Conservation (phyloP, 1,140 invertebrate genomes). For the Lucilia sericata region DNA sequence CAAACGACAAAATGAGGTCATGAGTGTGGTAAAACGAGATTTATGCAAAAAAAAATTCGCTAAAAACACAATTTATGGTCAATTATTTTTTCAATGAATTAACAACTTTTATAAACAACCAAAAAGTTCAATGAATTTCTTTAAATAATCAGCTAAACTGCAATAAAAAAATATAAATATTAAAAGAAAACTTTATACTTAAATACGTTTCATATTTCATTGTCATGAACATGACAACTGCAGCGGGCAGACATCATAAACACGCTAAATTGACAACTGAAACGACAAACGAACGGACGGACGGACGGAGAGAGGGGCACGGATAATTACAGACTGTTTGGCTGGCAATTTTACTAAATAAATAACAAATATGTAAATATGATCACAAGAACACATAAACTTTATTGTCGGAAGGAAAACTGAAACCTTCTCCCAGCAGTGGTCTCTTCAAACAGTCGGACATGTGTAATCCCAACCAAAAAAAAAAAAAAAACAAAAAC, state of each 20-base stretch:
- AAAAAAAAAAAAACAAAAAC: neutral
- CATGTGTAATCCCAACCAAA: neutral
- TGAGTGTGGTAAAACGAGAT: conserved; percentile 1
- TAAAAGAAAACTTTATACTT: neutral
- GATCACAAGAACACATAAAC: neutral
- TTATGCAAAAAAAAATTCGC: neutral
- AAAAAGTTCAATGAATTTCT: conserved; percentile 15
- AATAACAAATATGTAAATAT: neutral
- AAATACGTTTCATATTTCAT: conserved; percentile 6
- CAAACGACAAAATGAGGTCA: conserved; percentile 12
- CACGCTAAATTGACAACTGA: neutral
- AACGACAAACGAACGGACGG: neutral
- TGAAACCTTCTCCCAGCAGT: neutral
- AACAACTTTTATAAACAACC: neutral
- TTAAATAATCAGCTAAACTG: neutral
- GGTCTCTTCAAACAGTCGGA: neutral
- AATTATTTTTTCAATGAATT: conserved; percentile 18
- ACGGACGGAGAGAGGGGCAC: neutral
- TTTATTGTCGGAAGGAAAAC: neutral
- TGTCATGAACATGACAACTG: conserved; percentile 23
- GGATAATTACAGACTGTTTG: neutral
- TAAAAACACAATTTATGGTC: neutral
- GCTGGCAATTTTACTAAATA: neutral
- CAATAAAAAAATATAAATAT: neutral
- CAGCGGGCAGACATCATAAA: neutral